Evolutionary conservation across 2,797 vertebrate species (phyloP), one percentile per base, ranked within the genome.

Genomic region (Gobionotothen gibberifrons): DNA sequence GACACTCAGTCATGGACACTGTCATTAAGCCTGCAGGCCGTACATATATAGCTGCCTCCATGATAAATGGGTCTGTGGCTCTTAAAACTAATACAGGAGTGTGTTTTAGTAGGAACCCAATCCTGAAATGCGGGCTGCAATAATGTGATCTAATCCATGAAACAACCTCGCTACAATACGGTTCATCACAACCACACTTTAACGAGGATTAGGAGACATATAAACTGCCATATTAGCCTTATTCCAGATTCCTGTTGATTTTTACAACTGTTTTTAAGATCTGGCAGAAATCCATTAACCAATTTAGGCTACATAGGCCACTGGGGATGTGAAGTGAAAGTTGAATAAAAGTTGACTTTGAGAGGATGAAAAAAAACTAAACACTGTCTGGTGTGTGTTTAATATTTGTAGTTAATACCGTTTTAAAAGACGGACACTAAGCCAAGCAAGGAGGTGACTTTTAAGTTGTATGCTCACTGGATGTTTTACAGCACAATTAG

Each of bases 241-340:
- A 76, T 81, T 87, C n/a, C 70, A 75, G 69, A 84, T 86, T 85
- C 76, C 69, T 87, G 85, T 86, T 86, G 83, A 89, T 91, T 91
- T 91, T 91, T 88, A 87, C 81, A 84, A 74, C 84, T 65, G 78
- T 79, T 90, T 90, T 87, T 86, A 36, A 83, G 78, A 86, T 89
- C 78, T 85, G 83, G 86, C 82, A 63, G 66, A 72, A 76, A 49
- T 78, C 72, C 75, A 82, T 81, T 69, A 73, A 58, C 55, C 71
- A 79, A 74, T 83, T 86, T 72, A 58, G 63, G 66, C 70, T 52
- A 39, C 54, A 77, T 53, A n/a, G 66, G 74, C 79, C 69, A 60
- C 70, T 5, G 63, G 83, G 80, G 75, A 70, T 76, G 75, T 72
- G 36, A 76, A 74, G 66, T 42, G 60, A 78, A 77, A 80, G 74